phyloP scores from a whole-genome alignment of 2,797 vertebrate species.

The Lepidocolaptes lacrymiger region DNA sequence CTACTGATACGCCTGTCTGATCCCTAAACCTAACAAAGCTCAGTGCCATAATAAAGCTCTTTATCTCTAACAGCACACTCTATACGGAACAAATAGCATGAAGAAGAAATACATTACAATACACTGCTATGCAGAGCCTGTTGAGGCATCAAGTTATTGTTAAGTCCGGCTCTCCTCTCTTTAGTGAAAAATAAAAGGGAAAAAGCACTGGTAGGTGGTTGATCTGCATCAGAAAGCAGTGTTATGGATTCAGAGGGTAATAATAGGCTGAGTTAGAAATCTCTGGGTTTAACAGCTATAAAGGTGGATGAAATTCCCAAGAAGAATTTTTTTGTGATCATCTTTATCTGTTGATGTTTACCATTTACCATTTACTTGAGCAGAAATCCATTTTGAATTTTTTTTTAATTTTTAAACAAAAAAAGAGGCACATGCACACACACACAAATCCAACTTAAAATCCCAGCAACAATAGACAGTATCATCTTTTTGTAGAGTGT shows the following conservation, averaged over 20 bases:
- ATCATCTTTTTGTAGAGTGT: not conserved
- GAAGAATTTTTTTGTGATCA: not conserved
- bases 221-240: not conserved
- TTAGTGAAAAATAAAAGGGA: not conserved
- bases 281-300: not conserved
- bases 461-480: not conserved
- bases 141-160: not conserved
- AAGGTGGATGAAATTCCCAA: not conserved
- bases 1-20: not conserved
- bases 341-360: not conserved
- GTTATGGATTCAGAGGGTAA: not conserved
- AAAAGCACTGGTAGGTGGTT: not conserved
- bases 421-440: accelerated
- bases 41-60: not conserved
- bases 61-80: not conserved
- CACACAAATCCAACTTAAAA: not conserved
- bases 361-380: not conserved
- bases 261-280: not conserved
- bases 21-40: not conserved
- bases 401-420: not conserved
- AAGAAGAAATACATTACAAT: not conserved
- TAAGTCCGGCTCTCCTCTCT: not conserved
- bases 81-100: not conserved
- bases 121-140: not conserved
- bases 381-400: not conserved